phyloP scores from a whole-genome alignment of 1,140 invertebrate genomes.

The Lepidurus packardi region DNA sequence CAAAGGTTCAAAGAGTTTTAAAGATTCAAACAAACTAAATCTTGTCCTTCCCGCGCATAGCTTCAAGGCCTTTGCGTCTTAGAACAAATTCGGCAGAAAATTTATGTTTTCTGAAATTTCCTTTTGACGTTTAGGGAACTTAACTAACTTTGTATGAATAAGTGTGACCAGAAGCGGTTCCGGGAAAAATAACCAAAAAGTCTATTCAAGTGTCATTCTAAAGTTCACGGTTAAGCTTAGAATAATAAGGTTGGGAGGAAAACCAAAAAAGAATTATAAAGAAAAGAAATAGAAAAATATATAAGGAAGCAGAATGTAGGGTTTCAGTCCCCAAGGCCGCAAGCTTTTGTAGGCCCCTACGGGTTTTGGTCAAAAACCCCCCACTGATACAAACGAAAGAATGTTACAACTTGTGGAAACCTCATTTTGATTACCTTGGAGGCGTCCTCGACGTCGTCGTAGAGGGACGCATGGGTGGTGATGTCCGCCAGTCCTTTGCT shows the following conservation, averaged over 20 bases:
- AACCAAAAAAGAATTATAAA: neutral
- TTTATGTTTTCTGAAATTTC: too few species aligned
- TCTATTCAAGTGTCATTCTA: neutral
- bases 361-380: constrained; percentile 9
- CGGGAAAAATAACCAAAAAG: neutral
- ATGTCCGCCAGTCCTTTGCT: neutral
- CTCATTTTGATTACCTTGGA: neutral
- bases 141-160: too few species aligned
- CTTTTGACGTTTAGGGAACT: too few species aligned
- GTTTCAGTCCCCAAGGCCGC: constrained; percentile 7
- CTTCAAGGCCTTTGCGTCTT: too few species aligned
- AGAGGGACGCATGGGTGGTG: neutral
- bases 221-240: neutral
- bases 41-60: too few species aligned
- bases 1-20: too few species aligned
- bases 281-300: neutral
- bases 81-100: too few species aligned
- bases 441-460: neutral
- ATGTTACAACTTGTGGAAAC: constrained; percentile 3
- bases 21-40: too few species aligned
- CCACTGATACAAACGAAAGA: neutral
- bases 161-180: neutral
- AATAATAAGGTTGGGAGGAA: neutral
- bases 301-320: neutral
- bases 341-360: neutral